These are phyloP conservation scores for Chaenogobius annularis DNA, from an alignment of 2,113 vertebrate species.

Conservation along the genomic window DNA sequence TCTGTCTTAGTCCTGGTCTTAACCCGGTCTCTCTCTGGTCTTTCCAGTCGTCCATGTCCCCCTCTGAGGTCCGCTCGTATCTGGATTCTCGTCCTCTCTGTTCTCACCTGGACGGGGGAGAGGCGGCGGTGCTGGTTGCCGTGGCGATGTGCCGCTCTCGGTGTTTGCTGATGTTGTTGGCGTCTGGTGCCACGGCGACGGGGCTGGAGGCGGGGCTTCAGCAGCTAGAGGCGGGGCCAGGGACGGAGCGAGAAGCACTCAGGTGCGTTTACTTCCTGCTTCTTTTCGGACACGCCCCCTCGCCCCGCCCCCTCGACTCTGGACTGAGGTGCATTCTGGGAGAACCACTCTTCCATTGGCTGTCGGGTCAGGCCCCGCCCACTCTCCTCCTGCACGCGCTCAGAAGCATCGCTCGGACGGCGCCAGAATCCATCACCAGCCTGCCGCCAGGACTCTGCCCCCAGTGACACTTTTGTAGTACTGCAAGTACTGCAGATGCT, in stretches of 20 bases:
- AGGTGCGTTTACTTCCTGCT: slow-evolving; percentile 87
- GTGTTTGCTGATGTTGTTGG: slow-evolving; percentile 86
- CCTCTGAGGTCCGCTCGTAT: slow-evolving; percentile 54
- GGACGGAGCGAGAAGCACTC: slow-evolving; percentile 58
- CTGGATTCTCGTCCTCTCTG: slow-evolving; percentile 83
- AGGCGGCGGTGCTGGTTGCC: slow-evolving; percentile 83
- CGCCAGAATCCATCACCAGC: slow-evolving; percentile 28
- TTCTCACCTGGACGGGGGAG: slow-evolving; percentile 80
- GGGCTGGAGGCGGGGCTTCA: slow-evolving; percentile 83
- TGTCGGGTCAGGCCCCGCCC: slow-evolving; percentile 81
- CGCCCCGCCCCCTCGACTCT: slow-evolving; percentile 62
- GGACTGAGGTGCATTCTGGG: slow-evolving; percentile 83
- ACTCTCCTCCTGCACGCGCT: slow-evolving; percentile 85
- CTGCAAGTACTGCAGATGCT: slow-evolving; percentile 70
- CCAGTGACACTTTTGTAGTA: slow-evolving; percentile 82
- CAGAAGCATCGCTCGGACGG: slow-evolving; percentile 84
- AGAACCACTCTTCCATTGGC: slow-evolving; percentile 81
- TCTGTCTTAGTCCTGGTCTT: background rate
- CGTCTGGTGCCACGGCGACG: slow-evolving; percentile 79
- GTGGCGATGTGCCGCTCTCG: slow-evolving; percentile 82
- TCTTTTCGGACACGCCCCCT: slow-evolving; percentile 78
- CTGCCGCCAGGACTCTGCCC: slow-evolving; percentile 76
- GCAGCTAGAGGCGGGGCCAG: slow-evolving; percentile 54
- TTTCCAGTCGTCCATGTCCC: background rate
- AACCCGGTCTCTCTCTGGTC: background rate